Evolutionary conservation across 2,113 vertebrate genomes (phyloP).

Genomic region (Zootoca vivipara): DNA sequence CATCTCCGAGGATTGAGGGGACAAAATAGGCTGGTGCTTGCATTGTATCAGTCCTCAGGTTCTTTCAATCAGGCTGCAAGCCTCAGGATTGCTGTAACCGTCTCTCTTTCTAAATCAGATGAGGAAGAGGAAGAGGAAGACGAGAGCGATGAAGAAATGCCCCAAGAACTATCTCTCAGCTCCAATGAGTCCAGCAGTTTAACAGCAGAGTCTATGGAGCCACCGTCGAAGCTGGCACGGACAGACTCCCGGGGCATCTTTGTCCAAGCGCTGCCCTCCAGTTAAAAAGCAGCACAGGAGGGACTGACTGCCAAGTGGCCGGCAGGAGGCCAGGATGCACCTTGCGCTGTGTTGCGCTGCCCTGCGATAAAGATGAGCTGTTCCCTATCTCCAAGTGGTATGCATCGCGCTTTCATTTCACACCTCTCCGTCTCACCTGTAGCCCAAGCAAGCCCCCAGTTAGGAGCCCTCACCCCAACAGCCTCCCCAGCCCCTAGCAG

Average conservation of each 20-base stretch:
- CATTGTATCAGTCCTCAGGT: not conserved
- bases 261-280: conserved; percentile 72
- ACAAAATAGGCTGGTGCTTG: not conserved
- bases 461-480: not conserved
- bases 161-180: conserved; percentile 80
- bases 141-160: conserved; percentile 88
- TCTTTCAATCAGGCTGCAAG: not conserved
- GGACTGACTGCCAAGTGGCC: conserved; percentile 7
- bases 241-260: conserved; percentile 76
- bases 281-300: conserved; percentile 39
- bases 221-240: conserved; percentile 83
- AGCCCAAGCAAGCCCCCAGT: not conserved
- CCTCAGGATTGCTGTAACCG: not conserved
- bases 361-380: conserved; percentile 34
- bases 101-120: conserved; percentile 65
- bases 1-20: not conserved
- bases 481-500: not conserved
- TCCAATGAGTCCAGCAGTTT: conserved; percentile 68
- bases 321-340: conserved; percentile 12
- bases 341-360: conserved; percentile 16
- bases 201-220: conserved; percentile 80
- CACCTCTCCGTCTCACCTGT: not conserved
- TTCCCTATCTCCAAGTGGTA: conserved; percentile 33
- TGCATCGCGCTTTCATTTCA: conserved; percentile 35
- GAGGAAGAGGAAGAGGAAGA: conserved; percentile 92